These are phyloP conservation scores for Macrocentrus cingulum DNA, from an alignment of 1,140 invertebrate species.

Conservation along the genomic window DNA sequence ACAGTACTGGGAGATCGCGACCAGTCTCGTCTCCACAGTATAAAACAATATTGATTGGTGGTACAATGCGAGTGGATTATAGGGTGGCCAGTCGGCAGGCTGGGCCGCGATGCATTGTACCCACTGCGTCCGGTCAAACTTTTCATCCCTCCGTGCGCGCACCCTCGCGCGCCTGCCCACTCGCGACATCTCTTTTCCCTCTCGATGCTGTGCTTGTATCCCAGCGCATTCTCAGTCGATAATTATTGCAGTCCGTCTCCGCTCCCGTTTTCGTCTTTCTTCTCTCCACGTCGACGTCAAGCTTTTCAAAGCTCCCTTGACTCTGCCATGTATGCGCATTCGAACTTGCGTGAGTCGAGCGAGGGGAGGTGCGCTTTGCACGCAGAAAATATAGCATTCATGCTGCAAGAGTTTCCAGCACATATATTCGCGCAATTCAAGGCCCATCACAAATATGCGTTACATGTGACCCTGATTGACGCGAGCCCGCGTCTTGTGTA, in stretches of 20 bases:
- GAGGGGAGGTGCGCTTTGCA: slow-evolving; percentile 1
- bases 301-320: slow-evolving; percentile 28
- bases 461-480: slow-evolving; percentile 5
- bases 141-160: slow-evolving; percentile 43
- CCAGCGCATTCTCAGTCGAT: slow-evolving; percentile 38
- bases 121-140: slow-evolving; percentile 52
- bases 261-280: slow-evolving; percentile 34
- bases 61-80: slow-evolving; percentile 46
- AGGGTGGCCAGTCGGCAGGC: slow-evolving; percentile 41
- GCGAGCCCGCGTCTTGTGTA: slow-evolving; percentile 28
- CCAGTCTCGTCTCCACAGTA: slow-evolving; percentile 27
- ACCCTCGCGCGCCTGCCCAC: slow-evolving; percentile 20
- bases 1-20: slow-evolving; percentile 29
- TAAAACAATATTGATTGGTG: slow-evolving; percentile 55
- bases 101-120: slow-evolving; percentile 48
- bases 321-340: slow-evolving; percentile 26
- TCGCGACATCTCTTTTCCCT: slow-evolving; percentile 20
- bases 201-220: slow-evolving; percentile 27
- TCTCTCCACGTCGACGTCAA: slow-evolving; percentile 32
- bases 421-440: slow-evolving; percentile 7
- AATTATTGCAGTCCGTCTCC: slow-evolving; percentile 48
- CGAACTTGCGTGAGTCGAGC: slow-evolving; percentile 23
- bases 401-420: slow-evolving; percentile 8
- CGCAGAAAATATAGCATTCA: background rate
- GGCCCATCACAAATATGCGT: background rate